Base-by-base conservation (phyloP, 2,888 invertebrate genomes). In the Stratiomys singularior region DNA sequence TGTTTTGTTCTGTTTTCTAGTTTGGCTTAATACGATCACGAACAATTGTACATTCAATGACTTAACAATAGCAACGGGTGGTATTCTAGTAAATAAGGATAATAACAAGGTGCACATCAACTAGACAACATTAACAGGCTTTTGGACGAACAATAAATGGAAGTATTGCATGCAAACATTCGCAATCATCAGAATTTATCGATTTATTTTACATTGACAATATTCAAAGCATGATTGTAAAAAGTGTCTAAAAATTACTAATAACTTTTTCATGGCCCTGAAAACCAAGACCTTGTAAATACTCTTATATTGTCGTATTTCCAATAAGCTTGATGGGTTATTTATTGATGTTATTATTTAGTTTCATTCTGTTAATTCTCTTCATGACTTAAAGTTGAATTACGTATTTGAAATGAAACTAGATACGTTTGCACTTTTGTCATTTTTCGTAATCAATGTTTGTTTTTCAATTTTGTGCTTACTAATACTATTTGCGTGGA, bases 331-430 rank as follows among this genome's bases (percentile, higher is more conserved):
- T 13, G 69, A 15, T 25, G 23, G 13, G 69, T 25, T 13, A 11
- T 21, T 47, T 46, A 21, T 13, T 30, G 52, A 52, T 52, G 52
- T 18, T 66, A 18, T 5, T 37, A n/a, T 15, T 37, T 30, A 18
- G 66, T 5, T 66, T n/a, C 27, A 27, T 66, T 37, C 11, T 9
- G 58, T 60, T 60, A 60, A 60, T 25, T 60, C 11, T 25, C 1
- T 25, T 23, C 37, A 21, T 37, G n/a, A 69, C n/a, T n/a, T 37
- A 37, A 5, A 37, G 37, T 37, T 37, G 37, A 37, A 11, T 18
- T 23, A 15, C 9, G n/a, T 23, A 2, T 46, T 69, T 69, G 69
- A 69, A 69, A 69, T 69, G 69, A 69, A 47, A 46, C 52, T 52
- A 52, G 37, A 37, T 37, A 37, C 37, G 37, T 9, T 37, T 9